A percentile compares a stretch with the other conserved stretches of the same genome.
Evolutionary conservation across 2,888 invertebrate species (phyloP).

Genomic region (Petrolisthes cinctipes): DNA sequence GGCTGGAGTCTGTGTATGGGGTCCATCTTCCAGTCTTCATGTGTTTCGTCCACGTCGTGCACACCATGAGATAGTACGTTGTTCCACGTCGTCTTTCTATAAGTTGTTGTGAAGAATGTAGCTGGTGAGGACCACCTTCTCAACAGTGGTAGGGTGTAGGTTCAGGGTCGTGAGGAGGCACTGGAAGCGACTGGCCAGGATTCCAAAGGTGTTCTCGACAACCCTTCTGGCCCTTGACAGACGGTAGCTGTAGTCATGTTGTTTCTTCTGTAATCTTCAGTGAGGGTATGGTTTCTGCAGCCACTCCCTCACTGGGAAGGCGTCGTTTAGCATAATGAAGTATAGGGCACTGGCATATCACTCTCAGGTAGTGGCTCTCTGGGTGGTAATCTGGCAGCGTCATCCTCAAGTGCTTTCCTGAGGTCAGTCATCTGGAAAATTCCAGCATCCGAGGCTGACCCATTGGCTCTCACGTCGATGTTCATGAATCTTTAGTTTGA

Average conservation of each 20-base stretch:
- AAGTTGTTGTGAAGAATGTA: slow-evolving; percentile 1
- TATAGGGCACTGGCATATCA: slow-evolving; percentile 8
- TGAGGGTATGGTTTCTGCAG: too few relatives aligned
- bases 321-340: too few relatives aligned
- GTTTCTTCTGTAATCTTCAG: too few relatives aligned
- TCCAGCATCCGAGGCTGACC: background rate
- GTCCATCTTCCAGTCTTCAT: background rate
- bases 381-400: background rate
- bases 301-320: too few relatives aligned
- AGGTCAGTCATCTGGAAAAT: slow-evolving; percentile 14
- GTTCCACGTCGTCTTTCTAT: too few relatives aligned
- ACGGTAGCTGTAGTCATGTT: background rate
- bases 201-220: background rate
- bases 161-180: background rate
- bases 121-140: background rate
- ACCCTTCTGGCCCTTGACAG: background rate
- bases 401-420: background rate
- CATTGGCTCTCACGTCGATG: too few relatives aligned
- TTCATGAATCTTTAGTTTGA: background rate
- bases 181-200: slow-evolving; percentile 3
- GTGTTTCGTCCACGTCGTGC: background rate
- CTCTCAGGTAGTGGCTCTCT: background rate
- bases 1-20: background rate
- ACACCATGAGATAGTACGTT: background rate
- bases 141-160: background rate